Base-by-base conservation (phyloP, 2,797 vertebrate genomes). In the Falco naumanni region DNA sequence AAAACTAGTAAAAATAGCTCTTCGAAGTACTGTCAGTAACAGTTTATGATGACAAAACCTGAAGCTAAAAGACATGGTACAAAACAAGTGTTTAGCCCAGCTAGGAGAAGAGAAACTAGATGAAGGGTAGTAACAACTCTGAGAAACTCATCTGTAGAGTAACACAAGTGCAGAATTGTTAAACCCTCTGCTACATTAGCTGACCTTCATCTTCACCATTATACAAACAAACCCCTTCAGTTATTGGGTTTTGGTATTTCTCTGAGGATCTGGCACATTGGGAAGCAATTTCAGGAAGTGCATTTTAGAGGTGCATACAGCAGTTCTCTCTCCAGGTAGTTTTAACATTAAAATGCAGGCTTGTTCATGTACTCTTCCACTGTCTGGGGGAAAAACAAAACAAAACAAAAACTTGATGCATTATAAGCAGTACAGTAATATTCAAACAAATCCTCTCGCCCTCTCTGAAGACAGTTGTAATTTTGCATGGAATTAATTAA, bases 321-420 rank as follows among this genome's bases (percentile, higher is more conserved):
- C 69, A 84, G 71, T 63, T 93, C 51, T 66, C 56, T 89, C 92
- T 95, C 76, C 92, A 78, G 90, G 95, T 84, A 95, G 84, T 50
- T 83, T 74, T 9, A 39, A 41, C 21, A 41, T 98, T 98, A 99
- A 98, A 99, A 99, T 20, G 99, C 96, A 70, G 99, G 99, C 71
- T 99, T 99, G 97, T 96, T 99, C 98, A 99, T 98, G 89, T 99
- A 99, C 91, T 99, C 99, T 96, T 99, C 99, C 98, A 99, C 98
- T 6, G 99, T 99, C 99, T 99, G 98, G 92, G 43, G 43, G 48
- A 21, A 47, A 45, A 26, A 29, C 84, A 76, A 53, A 37, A 63
- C 28, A 75, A 96, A 63, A 78, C 22, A 90, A 41, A 41, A 41
- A 12, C 39, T 4, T n/a, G 50, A 71, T 57, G 21, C 33, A 28